Conservation (phyloP, 1,140 invertebrate species). For the Pissodes strobi region DNA sequence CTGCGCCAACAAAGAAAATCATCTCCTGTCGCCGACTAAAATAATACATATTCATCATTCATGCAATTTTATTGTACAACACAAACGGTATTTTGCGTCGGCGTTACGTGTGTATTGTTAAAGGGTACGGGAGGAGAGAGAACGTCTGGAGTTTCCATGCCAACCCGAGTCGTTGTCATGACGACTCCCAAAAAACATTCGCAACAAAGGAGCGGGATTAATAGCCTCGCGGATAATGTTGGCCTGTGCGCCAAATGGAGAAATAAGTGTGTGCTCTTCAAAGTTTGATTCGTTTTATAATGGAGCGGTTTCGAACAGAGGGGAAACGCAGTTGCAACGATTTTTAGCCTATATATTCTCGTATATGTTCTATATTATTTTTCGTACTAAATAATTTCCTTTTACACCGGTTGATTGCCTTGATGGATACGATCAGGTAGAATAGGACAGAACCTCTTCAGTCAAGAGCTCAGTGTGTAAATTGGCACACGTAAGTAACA, state of each 20-base stretch:
- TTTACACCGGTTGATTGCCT: too few species aligned
- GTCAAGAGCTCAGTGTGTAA: too few species aligned
- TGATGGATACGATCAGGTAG: too few species aligned
- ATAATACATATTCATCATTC: constrained; percentile 50
- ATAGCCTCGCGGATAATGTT: constrained; percentile 53
- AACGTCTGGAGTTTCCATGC: constrained; percentile 41
- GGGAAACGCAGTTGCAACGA: too few species aligned
- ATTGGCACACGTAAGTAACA: too few species aligned
- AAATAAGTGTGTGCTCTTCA: constrained; percentile 46
- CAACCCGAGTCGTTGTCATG: constrained; percentile 51
- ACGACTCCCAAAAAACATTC: constrained; percentile 52
- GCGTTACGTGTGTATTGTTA: constrained; percentile 36
- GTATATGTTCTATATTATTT: too few species aligned
- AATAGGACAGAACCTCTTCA: too few species aligned
- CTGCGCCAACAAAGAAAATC: constrained; percentile 43
- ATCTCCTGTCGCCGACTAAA: constrained; percentile 29
- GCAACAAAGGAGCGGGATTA: constrained; percentile 53
- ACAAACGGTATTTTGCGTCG: constrained; percentile 47
- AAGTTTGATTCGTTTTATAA: too few species aligned
- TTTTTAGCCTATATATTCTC: too few species aligned
- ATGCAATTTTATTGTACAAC: constrained; percentile 49
- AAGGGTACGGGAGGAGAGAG: constrained; percentile 31
- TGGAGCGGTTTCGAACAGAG: too few species aligned
- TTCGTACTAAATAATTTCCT: too few species aligned
- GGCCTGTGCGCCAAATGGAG: constrained; percentile 51